phyloP scores from a whole-genome alignment of 2,113 vertebrate species.

The Euleptes europaea region DNA sequence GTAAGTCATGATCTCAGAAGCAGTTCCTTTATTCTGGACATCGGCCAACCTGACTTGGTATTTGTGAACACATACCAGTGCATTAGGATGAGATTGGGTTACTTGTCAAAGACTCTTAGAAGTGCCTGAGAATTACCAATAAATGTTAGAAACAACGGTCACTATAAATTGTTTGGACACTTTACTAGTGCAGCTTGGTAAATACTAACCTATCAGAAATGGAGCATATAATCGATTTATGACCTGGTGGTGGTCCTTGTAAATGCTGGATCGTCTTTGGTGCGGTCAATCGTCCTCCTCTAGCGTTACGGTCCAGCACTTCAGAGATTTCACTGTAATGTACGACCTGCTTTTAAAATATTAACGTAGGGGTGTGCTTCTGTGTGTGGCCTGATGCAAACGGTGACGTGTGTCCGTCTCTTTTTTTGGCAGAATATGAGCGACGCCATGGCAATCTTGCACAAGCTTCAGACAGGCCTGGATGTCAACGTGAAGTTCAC shows the following conservation, averaged over 20 bases:
- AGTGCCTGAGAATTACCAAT: background rate
- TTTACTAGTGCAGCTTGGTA: background rate
- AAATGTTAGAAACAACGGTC: background rate
- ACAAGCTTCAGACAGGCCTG: slow-evolving; percentile 96
- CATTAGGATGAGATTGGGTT: background rate
- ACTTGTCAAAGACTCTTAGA: background rate
- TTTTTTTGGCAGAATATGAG: slow-evolving; percentile 91
- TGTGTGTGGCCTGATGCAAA: background rate
- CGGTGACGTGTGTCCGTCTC: background rate
- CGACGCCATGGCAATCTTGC: slow-evolving; percentile 96
- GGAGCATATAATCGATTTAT: background rate
- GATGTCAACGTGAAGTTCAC: slow-evolving; percentile 98
- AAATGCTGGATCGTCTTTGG: background rate
- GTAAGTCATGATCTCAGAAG: background rate
- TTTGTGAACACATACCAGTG: background rate
- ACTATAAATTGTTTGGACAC: background rate
- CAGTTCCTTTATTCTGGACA: background rate
- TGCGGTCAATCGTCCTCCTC: too few species aligned
- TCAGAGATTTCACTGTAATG: background rate
- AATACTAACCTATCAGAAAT: background rate
- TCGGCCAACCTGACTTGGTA: background rate
- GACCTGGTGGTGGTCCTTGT: background rate
- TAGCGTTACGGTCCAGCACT: too few species aligned
- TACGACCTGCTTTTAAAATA: background rate
- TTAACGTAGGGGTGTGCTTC: background rate